These are phyloP conservation scores for Rhagoletis pomonella DNA, from an alignment of 1,140 invertebrate genomes.

Conservation along the genomic window DNA sequence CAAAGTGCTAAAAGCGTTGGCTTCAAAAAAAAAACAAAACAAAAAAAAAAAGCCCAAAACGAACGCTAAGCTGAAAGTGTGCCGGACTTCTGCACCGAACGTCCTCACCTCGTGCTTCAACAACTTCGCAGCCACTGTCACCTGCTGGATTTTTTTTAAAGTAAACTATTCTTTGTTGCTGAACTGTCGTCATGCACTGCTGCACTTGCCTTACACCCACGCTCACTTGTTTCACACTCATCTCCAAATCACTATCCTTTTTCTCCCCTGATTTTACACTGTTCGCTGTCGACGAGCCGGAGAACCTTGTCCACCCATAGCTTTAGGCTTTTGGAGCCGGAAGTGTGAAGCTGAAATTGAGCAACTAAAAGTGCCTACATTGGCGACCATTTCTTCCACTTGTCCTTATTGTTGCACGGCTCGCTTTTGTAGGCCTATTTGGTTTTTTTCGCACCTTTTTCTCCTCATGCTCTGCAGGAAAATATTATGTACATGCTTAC, in stretches of 20 bases:
- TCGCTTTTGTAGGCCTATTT: not conserved
- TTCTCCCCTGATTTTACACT: not conserved
- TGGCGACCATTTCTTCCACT: slow-evolving; percentile 54
- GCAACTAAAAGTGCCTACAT: slow-evolving; percentile 72
- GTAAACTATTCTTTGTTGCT: not conserved
- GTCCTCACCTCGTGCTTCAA: not conserved
- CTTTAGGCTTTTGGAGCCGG: slow-evolving; percentile 58
- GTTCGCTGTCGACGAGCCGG: not conserved
- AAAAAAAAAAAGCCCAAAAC: not conserved
- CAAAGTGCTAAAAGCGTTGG: not conserved
- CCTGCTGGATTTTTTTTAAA: not conserved
- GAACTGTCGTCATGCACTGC: not conserved
- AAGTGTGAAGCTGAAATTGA: slow-evolving; percentile 74
- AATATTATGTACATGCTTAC: slow-evolving; percentile 26
- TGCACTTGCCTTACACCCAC: not conserved
- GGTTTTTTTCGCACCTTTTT: not conserved
- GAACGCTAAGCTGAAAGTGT: not conserved
- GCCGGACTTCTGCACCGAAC: not conserved
- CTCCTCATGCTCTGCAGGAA: not conserved
- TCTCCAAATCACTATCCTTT: not conserved
- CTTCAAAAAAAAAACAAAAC: not conserved
- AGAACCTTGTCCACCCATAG: not conserved
- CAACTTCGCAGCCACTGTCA: slow-evolving; percentile 3
- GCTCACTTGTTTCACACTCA: not conserved
- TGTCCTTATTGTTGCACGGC: not conserved